Evolutionary conservation across 2,797 vertebrate genomes (phyloP).

Genomic region (Typhlichthys eigenmanni): DNA sequence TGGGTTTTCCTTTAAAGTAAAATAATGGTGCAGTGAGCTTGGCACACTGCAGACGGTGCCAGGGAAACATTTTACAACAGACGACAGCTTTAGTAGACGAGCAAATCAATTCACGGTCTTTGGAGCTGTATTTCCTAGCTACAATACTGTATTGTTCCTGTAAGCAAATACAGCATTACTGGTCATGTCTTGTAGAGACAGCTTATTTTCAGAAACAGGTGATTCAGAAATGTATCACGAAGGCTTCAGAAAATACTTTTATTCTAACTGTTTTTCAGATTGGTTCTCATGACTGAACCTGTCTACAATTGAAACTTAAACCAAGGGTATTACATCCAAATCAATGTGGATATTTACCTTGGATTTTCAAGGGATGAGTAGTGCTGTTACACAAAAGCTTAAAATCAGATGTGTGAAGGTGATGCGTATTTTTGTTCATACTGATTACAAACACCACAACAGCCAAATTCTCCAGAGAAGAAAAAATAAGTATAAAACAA

Average conservation of each 20-base stretch:
- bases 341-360: too few species aligned
- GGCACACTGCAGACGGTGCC: conserved; percentile 19
- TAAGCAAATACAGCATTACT: background rate
- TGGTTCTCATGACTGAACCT: too few species aligned
- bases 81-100: conserved; percentile 30
- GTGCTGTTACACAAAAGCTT: conserved; percentile 20
- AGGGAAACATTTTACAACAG: background rate
- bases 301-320: too few species aligned
- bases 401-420: conserved; percentile 32
- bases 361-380: conserved; percentile 3
- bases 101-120: conserved; percentile 33
- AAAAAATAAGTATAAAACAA: conserved; percentile 3
- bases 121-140: conserved; percentile 13
- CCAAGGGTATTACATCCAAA: too few species aligned
- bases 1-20: conserved; percentile 54
- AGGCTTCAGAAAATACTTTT: conserved; percentile 9
- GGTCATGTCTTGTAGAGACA: background rate
- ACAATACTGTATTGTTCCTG: background rate
- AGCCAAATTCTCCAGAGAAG: conserved; percentile 2
- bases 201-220: background rate
- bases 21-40: conserved; percentile 30
- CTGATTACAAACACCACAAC: conserved; percentile 25
- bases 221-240: conserved; percentile 14
- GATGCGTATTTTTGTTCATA: conserved; percentile 18
- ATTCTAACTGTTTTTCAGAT: conserved; percentile 22